Evolutionary conservation across 2,113 vertebrate genomes (phyloP).

Genomic region (Eurystomus gularis): DNA sequence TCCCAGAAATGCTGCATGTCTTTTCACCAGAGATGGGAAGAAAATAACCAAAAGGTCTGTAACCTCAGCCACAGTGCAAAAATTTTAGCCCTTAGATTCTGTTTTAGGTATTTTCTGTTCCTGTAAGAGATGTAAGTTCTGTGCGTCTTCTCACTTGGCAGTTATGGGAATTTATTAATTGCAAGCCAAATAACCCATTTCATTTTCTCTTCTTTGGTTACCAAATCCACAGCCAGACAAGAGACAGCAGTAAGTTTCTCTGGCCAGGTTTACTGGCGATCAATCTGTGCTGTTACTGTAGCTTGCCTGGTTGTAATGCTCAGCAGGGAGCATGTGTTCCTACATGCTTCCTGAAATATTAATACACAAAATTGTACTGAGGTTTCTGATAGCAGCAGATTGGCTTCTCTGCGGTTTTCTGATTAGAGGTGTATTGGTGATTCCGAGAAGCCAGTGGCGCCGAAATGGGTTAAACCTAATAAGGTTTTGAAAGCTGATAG

Average conservation of each 20-base stretch:
- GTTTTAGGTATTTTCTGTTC: constrained; percentile 38
- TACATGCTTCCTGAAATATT: constrained; percentile 88
- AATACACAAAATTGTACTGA: constrained; percentile 86
- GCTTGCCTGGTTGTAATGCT: constrained; percentile 75
- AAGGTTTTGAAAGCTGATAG: constrained; percentile 89
- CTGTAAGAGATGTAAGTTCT: constrained; percentile 55
- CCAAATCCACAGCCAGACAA: constrained; percentile 62
- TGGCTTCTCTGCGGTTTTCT: constrained; percentile 84
- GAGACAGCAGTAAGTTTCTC: constrained; percentile 36
- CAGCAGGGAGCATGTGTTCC: constrained; percentile 78
- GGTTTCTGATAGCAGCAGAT: constrained; percentile 84
- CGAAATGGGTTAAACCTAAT: constrained; percentile 87
- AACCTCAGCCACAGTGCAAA: background rate
- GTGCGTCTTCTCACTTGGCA: constrained; percentile 20
- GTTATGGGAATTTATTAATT: constrained; percentile 77
- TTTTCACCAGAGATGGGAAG: background rate
- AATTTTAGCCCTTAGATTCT: background rate
- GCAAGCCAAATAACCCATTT: constrained; percentile 70
- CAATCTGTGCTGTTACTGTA: constrained; percentile 49
- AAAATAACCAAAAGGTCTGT: background rate
- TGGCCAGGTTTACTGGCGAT: constrained; percentile 27
- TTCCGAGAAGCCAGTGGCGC: constrained; percentile 88
- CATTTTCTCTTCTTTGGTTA: constrained; percentile 62
- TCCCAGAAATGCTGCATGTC: background rate
- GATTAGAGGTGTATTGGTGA: constrained; percentile 78